These are phyloP conservation scores for Tiliacea citrago DNA, from an alignment of 2,888 invertebrate species.

Conservation along the genomic window DNA sequence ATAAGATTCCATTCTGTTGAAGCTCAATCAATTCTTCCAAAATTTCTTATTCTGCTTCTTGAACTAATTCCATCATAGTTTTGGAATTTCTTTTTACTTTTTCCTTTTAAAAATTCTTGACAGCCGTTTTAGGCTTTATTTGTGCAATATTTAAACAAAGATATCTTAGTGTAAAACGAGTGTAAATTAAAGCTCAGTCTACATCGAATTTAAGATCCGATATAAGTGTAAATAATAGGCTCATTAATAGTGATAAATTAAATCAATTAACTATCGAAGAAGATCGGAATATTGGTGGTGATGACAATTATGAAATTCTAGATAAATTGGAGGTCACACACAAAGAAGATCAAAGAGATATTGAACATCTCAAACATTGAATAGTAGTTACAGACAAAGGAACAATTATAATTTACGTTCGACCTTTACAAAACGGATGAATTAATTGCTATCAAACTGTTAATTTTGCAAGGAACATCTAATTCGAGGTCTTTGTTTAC, in stretches of 20 bases:
- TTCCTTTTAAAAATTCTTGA: conserved; percentile 26
- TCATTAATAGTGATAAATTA: conserved; percentile 49
- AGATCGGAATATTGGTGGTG: conserved; percentile 10
- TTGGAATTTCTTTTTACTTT: conserved; percentile 6
- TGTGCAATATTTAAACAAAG: conserved; percentile 72
- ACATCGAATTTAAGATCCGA: conserved; percentile 47
- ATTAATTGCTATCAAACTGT: conserved; percentile 65
- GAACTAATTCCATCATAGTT: conserved; percentile 20
- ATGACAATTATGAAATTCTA: conserved; percentile 14
- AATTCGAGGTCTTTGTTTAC: conserved; percentile 68
- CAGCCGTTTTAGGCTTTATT: conserved; percentile 51
- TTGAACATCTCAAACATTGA: conserved; percentile 54
- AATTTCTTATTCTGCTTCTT: conserved; percentile 33
- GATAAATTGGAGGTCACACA: conserved; percentile 19
- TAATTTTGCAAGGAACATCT: conserved; percentile 68
- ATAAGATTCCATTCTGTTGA: conserved; percentile 66
- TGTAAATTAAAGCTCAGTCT: conserved; percentile 64
- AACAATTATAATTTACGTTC: conserved; percentile 59
- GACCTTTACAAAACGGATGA: conserved; percentile 70
- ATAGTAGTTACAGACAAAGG: conserved; percentile 63
- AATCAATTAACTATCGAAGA: conserved; percentile 28
- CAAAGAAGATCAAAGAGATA: conserved; percentile 44
- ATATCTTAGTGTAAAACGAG: conserved; percentile 57
- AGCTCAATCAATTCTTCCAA: conserved; percentile 65
- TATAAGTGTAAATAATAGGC: conserved; percentile 63